Conservation (phyloP, 2,888 invertebrate genomes). For the Lasioglossum vierecki region DNA sequence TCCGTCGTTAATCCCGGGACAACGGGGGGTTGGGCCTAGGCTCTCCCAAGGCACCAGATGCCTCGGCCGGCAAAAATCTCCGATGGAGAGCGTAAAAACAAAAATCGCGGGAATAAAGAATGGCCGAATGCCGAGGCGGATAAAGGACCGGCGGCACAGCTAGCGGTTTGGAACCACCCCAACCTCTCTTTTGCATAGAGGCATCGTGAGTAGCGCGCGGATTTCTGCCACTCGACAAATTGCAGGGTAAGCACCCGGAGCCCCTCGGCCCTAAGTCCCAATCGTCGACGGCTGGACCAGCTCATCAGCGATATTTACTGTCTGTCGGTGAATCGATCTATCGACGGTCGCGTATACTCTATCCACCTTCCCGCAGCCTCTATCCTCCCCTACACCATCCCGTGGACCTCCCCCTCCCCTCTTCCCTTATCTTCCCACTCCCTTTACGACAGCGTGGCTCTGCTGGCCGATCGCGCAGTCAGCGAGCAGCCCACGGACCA, state of each 20-base stretch:
- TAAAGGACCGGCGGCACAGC: slow-evolving; percentile 35
- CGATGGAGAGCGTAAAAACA: slow-evolving; percentile 39
- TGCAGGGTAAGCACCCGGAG: slow-evolving; percentile 69
- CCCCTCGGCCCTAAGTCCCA: slow-evolving; percentile 55
- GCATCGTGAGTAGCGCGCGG: slow-evolving; percentile 52
- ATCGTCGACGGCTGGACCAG: slow-evolving; percentile 67
- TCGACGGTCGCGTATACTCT: slow-evolving; percentile 64
- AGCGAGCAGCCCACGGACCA: slow-evolving; percentile 45
- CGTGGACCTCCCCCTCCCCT: slow-evolving; percentile 30
- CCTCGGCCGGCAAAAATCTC: slow-evolving; percentile 22
- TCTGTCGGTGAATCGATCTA: slow-evolving; percentile 76
- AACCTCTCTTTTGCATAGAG: neutral
- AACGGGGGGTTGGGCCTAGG: neutral
- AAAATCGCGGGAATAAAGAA: slow-evolving; percentile 56
- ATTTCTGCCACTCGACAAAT: slow-evolving; percentile 73
- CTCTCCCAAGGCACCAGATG: slow-evolving; percentile 43
- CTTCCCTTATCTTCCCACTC: slow-evolving; percentile 38
- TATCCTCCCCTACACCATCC: slow-evolving; percentile 22
- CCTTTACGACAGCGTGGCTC: slow-evolving; percentile 27
- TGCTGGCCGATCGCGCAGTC: neutral
- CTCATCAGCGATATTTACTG: slow-evolving; percentile 80
- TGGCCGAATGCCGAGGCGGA: slow-evolving; percentile 37
- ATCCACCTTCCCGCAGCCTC: slow-evolving; percentile 20
- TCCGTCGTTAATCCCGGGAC: slow-evolving; percentile 45
- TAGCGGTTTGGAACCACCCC: slow-evolving; percentile 4